A percentile compares a stretch with the other conserved stretches of the same genome.
These are phyloP conservation scores for Gari tellinella DNA, from an alignment of 2,888 invertebrate species.

Conservation along the genomic window DNA sequence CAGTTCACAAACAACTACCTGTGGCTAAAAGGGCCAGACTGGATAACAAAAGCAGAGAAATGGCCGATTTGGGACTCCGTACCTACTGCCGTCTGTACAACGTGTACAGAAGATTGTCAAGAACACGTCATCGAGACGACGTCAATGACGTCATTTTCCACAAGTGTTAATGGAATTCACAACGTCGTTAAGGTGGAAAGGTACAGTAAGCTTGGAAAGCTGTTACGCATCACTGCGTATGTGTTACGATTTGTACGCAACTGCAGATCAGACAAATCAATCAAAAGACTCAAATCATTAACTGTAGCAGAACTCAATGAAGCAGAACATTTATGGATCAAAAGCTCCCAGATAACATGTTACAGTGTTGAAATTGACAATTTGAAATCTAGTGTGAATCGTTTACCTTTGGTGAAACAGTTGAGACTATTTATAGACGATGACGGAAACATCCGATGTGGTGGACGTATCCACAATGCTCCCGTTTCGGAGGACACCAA, in stretches of 20 bases:
- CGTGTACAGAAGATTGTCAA: background rate
- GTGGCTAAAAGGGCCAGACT: constrained; percentile 5
- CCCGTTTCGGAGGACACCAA: no score
- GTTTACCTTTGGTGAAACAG: constrained; percentile 20
- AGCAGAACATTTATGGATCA: background rate
- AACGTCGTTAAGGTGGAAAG: constrained; percentile 2
- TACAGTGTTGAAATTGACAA: constrained; percentile 8
- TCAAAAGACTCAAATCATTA: background rate
- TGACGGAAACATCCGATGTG: constrained; percentile 15
- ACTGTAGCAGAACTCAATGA: background rate
- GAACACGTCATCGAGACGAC: background rate
- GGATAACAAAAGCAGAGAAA: constrained; percentile 10
- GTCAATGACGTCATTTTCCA: no score
- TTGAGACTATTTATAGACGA: constrained; percentile 18
- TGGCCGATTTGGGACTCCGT: constrained; percentile 15
- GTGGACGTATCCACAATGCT: no score
- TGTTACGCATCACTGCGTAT: constrained; percentile 21
- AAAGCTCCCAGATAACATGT: background rate
- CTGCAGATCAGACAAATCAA: constrained; percentile 1
- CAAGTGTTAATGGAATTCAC: constrained; percentile 9
- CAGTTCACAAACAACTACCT: no score
- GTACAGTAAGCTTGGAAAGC: constrained; percentile 2
- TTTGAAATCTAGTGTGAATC: constrained; percentile 1
- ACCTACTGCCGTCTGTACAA: background rate
- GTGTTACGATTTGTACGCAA: constrained; percentile 15